Conservation (phyloP, 2,113 vertebrate species). For the Salvelinus fontinalis region DNA sequence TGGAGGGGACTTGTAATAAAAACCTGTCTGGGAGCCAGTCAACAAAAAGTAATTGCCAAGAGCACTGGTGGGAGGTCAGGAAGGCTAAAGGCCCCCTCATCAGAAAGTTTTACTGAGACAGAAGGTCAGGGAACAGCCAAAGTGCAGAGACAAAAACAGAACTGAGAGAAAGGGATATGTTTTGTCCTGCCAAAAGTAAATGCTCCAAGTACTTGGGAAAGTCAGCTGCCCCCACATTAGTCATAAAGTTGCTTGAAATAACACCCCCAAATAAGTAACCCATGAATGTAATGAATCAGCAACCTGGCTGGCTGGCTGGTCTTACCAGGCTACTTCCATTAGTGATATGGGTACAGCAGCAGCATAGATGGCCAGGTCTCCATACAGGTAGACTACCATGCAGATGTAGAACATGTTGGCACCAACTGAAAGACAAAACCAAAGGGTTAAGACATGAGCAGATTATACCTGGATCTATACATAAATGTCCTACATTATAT, state of each 20-base stretch:
- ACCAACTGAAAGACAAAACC: conserved; percentile 80
- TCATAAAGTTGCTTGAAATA: neutral
- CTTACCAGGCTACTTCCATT: conserved; percentile 97
- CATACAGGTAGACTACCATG: conserved; percentile 96
- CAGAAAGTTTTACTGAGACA: conserved; percentile 19
- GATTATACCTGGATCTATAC: too few relatives aligned
- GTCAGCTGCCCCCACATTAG: neutral
- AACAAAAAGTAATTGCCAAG: conserved; percentile 12
- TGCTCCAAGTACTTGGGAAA: conserved; percentile 19
- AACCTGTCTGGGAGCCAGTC: conserved; percentile 49
- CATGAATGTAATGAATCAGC: neutral
- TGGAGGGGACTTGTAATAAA: conserved; percentile 56
- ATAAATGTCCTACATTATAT: too few relatives aligned
- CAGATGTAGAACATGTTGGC: conserved; percentile 99
- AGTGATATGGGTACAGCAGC: conserved; percentile 94
- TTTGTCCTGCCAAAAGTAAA: conserved; percentile 16
- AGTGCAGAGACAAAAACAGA: neutral
- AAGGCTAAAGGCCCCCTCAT: conserved; percentile 17
- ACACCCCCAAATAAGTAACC: neutral
- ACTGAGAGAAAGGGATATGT: neutral
- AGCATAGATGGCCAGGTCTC: conserved; percentile 97
- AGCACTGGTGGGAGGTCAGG: conserved; percentile 21
- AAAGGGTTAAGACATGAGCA: too few relatives aligned
- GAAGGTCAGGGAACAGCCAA: neutral
- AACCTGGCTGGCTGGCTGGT: conserved; percentile 10